phyloP scores from a whole-genome alignment of 2,113 vertebrate species.

The Cyprinodon brontotheroides region DNA sequence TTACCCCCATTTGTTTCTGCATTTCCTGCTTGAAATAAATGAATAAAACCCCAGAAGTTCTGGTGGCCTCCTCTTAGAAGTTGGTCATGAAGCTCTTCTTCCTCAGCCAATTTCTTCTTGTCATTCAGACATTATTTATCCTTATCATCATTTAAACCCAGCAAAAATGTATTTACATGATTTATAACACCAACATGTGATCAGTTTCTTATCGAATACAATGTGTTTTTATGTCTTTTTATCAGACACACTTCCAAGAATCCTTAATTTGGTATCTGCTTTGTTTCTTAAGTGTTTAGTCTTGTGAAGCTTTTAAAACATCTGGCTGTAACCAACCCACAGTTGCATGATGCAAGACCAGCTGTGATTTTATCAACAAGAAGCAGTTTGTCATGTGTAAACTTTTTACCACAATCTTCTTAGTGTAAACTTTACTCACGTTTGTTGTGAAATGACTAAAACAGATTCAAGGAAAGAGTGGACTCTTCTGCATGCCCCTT shows the following conservation, averaged over 20 bases:
- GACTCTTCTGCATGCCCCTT: neutral
- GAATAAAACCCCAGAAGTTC: neutral
- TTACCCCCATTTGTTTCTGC: too few species aligned
- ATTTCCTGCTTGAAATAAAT: too few species aligned
- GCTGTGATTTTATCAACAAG: neutral
- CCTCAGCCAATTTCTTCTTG: neutral
- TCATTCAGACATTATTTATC: neutral
- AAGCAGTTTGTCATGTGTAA: neutral
- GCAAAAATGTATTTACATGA: neutral
- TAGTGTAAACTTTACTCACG: conserved; percentile 1
- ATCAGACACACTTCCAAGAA: neutral
- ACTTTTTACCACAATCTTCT: neutral
- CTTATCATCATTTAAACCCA: neutral
- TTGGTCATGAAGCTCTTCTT: neutral
- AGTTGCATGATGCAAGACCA: neutral
- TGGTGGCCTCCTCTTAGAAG: neutral
- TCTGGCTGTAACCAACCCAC: neutral
- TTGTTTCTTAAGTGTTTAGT: neutral
- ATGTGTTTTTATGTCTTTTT: neutral
- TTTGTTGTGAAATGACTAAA: conserved; percentile 4
- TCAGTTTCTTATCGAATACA: neutral
- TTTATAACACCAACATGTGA: neutral
- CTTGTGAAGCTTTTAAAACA: neutral
- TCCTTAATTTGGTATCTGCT: neutral
- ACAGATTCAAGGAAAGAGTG: neutral